These are phyloP conservation scores for Chauna torquata DNA, from an alignment of 2,113 vertebrate species.

Conservation along the genomic window DNA sequence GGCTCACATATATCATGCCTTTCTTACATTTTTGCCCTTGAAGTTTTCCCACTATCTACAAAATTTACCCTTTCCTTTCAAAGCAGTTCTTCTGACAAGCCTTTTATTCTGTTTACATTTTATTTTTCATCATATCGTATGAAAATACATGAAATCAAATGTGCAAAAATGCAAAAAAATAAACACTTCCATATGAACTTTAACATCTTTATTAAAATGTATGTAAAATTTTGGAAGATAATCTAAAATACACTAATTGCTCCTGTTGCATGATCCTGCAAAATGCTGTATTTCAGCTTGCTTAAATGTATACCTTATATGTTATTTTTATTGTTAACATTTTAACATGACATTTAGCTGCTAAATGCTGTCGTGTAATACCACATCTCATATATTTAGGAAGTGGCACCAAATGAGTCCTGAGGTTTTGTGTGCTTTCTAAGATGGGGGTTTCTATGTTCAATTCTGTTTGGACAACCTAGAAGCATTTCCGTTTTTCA, in stretches of 20 bases:
- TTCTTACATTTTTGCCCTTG: neutral
- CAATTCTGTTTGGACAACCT: neutral
- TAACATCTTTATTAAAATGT: neutral
- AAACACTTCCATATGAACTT: neutral
- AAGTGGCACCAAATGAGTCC: neutral
- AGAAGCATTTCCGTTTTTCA: neutral
- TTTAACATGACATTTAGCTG: neutral
- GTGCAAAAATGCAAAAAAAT: neutral
- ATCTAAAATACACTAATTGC: neutral
- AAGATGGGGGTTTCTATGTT: neutral
- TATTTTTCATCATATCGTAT: neutral
- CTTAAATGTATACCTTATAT: neutral
- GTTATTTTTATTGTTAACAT: neutral
- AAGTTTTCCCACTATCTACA: slow-evolving; percentile 2
- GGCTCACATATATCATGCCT: neutral
- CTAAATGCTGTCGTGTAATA: neutral
- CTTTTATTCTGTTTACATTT: neutral
- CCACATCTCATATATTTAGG: neutral
- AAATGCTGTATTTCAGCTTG: neutral
- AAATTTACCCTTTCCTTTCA: neutral
- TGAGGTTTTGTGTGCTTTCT: neutral
- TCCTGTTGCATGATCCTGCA: neutral
- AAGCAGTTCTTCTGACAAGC: neutral
- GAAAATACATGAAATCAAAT: neutral
- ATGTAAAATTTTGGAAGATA: neutral